phyloP scores from a whole-genome alignment of 2,888 invertebrate species.

The Smittia aterrima region DNA sequence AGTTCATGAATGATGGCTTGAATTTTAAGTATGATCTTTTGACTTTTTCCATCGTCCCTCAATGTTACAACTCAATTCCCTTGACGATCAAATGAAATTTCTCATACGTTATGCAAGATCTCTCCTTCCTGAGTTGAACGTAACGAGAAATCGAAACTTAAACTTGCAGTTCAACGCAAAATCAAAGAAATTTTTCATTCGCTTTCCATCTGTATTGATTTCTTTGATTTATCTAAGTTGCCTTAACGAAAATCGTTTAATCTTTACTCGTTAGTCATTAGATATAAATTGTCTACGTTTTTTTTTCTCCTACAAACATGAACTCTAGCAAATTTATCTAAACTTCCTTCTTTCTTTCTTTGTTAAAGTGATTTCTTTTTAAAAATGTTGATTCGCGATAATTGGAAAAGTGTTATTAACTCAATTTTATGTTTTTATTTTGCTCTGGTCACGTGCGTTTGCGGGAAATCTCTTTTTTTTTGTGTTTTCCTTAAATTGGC shows the following conservation, averaged over 20 bases:
- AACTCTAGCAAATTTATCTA: constrained; percentile 34
- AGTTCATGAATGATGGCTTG: too few species aligned
- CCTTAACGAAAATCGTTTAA: constrained; percentile 2
- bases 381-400: not conserved
- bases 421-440: not conserved
- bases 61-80: too few species aligned
- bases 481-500: constrained; percentile 2
- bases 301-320: constrained; percentile 37
- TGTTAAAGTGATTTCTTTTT: not conserved
- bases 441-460: not conserved
- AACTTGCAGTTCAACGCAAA: too few species aligned
- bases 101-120: too few species aligned
- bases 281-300: constrained; percentile 24
- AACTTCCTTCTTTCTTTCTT: constrained; percentile 10
- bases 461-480: not conserved
- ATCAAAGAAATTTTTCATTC: not conserved
- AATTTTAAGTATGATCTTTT: too few species aligned
- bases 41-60: too few species aligned
- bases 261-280: constrained; percentile 13
- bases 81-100: too few species aligned
- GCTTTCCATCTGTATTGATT: not conserved
- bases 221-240: not conserved
- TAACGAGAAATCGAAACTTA: too few species aligned
- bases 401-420: not conserved
- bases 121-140: too few species aligned